These are phyloP conservation scores for Tragelaphus strepsiceros DNA, from an alignment of 2,113 vertebrate species.

Conservation along the genomic window DNA sequence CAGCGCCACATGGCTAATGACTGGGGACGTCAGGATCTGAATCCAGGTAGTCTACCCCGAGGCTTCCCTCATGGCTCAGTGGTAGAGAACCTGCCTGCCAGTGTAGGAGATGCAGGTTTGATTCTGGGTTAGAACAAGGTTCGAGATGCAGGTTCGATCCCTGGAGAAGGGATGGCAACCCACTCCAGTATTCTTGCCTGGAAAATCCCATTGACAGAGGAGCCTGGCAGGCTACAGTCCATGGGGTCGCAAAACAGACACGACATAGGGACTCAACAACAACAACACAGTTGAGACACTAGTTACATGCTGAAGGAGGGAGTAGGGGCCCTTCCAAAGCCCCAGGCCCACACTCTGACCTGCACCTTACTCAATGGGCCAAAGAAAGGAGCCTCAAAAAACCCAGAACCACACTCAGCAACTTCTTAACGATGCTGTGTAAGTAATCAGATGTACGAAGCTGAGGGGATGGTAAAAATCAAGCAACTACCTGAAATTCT, in stretches of 20 bases:
- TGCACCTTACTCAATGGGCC: not conserved
- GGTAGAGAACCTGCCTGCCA: not conserved
- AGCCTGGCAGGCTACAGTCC: not conserved
- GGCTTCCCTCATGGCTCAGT: not conserved
- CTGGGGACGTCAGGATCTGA: not conserved
- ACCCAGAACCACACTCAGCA: not conserved
- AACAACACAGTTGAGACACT: not conserved
- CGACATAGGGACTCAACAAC: not conserved
- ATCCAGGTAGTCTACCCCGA: not conserved
- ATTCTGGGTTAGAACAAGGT: not conserved
- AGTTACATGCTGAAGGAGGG: not conserved
- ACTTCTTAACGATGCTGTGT: not conserved
- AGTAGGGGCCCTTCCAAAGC: not conserved
- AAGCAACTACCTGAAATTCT: not conserved
- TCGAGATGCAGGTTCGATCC: not conserved
- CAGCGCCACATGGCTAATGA: not conserved
- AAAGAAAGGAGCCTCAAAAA: not conserved
- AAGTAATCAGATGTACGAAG: not conserved
- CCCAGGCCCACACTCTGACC: not conserved
- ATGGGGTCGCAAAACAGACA: not conserved
- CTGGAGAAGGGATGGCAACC: not conserved
- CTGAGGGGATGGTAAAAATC: no score
- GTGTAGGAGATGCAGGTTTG: fast-evolving
- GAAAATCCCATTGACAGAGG: not conserved
- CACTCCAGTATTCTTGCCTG: not conserved